phyloP scores from a whole-genome alignment of 1,140 invertebrate species.

The Limonius californicus region DNA sequence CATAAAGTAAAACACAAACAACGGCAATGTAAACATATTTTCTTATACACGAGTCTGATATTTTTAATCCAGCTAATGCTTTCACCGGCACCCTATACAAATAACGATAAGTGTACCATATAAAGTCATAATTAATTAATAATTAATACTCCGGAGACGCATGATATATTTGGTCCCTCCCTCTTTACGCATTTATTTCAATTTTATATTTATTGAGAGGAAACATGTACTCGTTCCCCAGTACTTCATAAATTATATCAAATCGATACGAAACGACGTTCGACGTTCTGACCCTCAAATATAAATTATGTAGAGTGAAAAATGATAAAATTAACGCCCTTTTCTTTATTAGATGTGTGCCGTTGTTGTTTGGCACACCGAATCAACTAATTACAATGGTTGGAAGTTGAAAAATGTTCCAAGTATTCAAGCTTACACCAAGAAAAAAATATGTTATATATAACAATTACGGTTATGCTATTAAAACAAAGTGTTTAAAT shows the following conservation, averaged over 20 bases:
- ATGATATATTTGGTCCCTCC: constrained; percentile 27
- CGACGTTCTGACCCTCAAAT: neutral
- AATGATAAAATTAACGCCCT: neutral
- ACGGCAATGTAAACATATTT: too few species aligned
- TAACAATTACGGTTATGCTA: too few species aligned
- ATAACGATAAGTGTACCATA: neutral
- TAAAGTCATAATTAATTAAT: constrained; percentile 30
- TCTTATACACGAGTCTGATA: neutral
- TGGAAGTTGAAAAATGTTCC: too few species aligned
- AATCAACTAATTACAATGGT: too few species aligned
- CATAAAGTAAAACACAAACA: too few species aligned
- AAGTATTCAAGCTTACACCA: too few species aligned
- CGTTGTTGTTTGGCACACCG: too few species aligned
- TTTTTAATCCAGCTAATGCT: neutral
- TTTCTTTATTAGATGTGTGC: neutral
- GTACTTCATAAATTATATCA: constrained; percentile 3
- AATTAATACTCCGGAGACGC: constrained; percentile 26
- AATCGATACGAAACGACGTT: constrained; percentile 4
- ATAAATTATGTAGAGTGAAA: neutral
- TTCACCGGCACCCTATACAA: neutral
- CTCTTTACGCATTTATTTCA: constrained; percentile 32
- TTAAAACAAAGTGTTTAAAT: too few species aligned
- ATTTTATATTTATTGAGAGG: constrained; percentile 30
- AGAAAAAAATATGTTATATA: too few species aligned
- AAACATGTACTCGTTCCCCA: constrained; percentile 20